These are phyloP conservation scores for Cheilosia urbana DNA, from an alignment of 2,888 invertebrate species.

Conservation along the genomic window DNA sequence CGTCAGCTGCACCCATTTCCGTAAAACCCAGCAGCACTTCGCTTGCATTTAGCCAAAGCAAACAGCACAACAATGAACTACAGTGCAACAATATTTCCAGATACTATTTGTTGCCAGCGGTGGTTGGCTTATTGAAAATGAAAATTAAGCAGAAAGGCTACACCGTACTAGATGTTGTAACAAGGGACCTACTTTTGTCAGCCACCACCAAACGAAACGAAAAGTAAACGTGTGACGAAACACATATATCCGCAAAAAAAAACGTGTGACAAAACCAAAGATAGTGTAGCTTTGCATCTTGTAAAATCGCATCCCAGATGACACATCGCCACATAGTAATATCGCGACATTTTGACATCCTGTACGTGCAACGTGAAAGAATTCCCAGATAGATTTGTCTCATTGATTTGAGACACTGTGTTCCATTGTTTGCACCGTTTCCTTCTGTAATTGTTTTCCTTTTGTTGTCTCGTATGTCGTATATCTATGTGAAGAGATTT, in stretches of 20 bases:
- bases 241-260: too few relatives aligned
- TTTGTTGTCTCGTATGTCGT: slow-evolving; percentile 40
- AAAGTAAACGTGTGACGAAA: slow-evolving; percentile 14
- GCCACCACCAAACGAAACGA: slow-evolving; percentile 53
- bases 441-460: slow-evolving; percentile 44
- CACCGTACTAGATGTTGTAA: slow-evolving; percentile 36
- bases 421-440: slow-evolving; percentile 8
- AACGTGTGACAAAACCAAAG: background rate
- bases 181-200: slow-evolving; percentile 61
- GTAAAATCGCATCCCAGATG: slow-evolving; percentile 34
- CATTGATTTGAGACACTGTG: slow-evolving; percentile 33
- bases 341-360: slow-evolving; percentile 55
- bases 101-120: background rate
- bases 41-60: slow-evolving; percentile 25
- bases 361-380: slow-evolving; percentile 34
- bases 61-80: slow-evolving; percentile 32
- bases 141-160: slow-evolving; percentile 47
- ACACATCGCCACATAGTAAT: slow-evolving; percentile 35
- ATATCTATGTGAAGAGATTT: slow-evolving; percentile 53
- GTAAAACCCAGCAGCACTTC: slow-evolving; percentile 34
- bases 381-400: slow-evolving; percentile 25
- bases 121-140: slow-evolving; percentile 64
- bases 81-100: slow-evolving; percentile 45
- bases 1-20: slow-evolving; percentile 72
- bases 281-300: background rate